Evolutionary conservation across 2,113 vertebrate species (phyloP), one percentile per base, ranked within the genome.

Genomic region (Rissa tridactyla): DNA sequence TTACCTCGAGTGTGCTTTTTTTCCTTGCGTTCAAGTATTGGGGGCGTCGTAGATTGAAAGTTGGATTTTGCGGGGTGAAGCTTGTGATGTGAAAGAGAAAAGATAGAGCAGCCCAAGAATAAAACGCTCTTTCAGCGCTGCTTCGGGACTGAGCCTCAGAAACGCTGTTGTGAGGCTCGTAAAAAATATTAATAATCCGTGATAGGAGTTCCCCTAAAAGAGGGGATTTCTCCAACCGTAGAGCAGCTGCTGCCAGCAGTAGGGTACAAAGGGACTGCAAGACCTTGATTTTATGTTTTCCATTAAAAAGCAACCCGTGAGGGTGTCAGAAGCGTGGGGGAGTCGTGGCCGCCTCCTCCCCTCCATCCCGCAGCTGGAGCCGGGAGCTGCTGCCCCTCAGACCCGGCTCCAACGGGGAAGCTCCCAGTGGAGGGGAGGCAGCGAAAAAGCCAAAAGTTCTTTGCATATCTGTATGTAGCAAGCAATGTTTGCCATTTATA

Each of bases 401-500:
- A 17, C 58, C 34, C 4, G 3, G 72, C 90, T 65, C 1, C 0
- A n/a, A 61, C 34, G 89, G 69, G 29, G 44, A 44, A 82, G 77
- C 46, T 92, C 84, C 73, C 81, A 12, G 23, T 0, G n/a, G 65
- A 83, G 38, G 22, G 38, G 51, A 78, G 55, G 44, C 4, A 32
- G 21, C 2, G 6, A 42, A 72, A 80, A 55, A 64, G 29, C 34
- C 54, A 8, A 3, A 29, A 49, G 9, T 2, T 57, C 57, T 92
- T 82, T 82, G 44, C 79, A 36, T 55, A 66, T 70, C 83, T 91
- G 2, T 38, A 1, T 16, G 61, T n/a, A 65, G 58, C 44, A 38
- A 75, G 52, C 62, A 36, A 8, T 15, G 32, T 93, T 95, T 94
- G 85, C 88, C 85, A 92, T 86, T 94, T 88, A 8, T 11, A 51